phyloP scores from a whole-genome alignment of 1,140 invertebrate species.

The Anastrepha ludens region DNA sequence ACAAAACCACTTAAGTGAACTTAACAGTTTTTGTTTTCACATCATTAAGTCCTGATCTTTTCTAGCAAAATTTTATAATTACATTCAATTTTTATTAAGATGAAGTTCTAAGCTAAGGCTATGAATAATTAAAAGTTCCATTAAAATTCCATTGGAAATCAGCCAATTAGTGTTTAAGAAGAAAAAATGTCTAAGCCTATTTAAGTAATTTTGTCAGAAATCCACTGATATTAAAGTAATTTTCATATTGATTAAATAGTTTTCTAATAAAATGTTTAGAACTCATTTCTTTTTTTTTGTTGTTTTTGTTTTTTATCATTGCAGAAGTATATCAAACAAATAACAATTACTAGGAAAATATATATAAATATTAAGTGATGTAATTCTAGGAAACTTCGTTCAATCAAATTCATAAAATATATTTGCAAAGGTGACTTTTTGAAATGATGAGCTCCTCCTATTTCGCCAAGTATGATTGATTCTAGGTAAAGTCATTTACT shows the following conservation, averaged over 20 bases:
- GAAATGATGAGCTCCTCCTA: not conserved
- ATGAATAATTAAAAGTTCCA: too few species aligned
- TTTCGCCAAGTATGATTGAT: not conserved
- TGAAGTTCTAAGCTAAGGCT: too few species aligned
- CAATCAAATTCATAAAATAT: not conserved
- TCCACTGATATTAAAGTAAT: not conserved
- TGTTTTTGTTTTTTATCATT: not conserved
- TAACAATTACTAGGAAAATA: conserved; percentile 11
- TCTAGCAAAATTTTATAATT: too few species aligned
- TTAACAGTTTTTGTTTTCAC: too few species aligned
- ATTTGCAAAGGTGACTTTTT: conserved; percentile 18
- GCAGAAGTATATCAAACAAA: not conserved
- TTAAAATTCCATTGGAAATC: too few species aligned
- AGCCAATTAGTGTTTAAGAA: too few species aligned
- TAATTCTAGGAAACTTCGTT: conserved; percentile 16
- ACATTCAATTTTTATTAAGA: too few species aligned
- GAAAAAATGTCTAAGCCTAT: too few species aligned
- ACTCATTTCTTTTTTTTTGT: not conserved
- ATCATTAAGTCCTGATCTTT: too few species aligned
- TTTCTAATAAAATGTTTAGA: not conserved
- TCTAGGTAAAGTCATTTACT: not conserved
- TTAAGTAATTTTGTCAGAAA: too few species aligned
- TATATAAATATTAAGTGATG: conserved; percentile 1
- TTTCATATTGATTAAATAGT: not conserved
- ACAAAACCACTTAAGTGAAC: too few species aligned